Percentiles rank a stretch among this genome's conserved stretches.
Conservation (phyloP, 2,113 vertebrate genomes). For the Symphodus melops region DNA sequence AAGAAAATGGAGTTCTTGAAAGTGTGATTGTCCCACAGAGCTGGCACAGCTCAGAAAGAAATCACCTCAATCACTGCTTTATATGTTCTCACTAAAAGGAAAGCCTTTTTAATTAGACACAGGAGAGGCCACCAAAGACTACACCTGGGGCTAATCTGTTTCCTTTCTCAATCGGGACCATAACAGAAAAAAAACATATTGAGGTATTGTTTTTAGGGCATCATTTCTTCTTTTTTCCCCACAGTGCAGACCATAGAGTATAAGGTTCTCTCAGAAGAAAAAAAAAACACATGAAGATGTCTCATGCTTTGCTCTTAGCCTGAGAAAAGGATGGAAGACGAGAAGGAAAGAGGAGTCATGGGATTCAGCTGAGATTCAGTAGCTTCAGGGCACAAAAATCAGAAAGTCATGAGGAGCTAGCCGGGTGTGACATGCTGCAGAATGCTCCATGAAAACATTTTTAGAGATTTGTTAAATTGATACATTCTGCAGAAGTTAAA, state of each 20-base stretch:
- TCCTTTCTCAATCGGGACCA: constrained; percentile 37
- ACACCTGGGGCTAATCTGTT: constrained; percentile 47
- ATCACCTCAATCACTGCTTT: constrained; percentile 37
- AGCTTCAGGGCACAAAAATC: constrained; percentile 38
- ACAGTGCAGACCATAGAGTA: constrained; percentile 17
- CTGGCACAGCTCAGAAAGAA: constrained; percentile 21
- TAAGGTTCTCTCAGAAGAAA: constrained; percentile 19
- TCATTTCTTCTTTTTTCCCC: constrained; percentile 30
- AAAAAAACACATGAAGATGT: constrained; percentile 25
- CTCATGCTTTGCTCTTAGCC: constrained; percentile 30
- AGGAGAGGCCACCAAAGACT: constrained; percentile 57
- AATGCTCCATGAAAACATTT: background rate
- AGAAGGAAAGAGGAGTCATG: constrained; percentile 33
- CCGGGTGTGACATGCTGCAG: background rate
- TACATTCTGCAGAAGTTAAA: background rate
- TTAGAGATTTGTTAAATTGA: background rate
- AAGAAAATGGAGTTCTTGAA: constrained; percentile 39
- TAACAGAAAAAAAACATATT: constrained; percentile 34
- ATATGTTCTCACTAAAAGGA: constrained; percentile 37
- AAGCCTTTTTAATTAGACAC: constrained; percentile 68
- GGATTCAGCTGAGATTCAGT: constrained; percentile 38
- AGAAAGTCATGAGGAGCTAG: constrained; percentile 27
- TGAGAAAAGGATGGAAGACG: background rate
- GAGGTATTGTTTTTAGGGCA: constrained; percentile 24
- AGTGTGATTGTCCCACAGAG: constrained; percentile 44